Percentiles rank a stretch among this genome's conserved stretches.
Conservation (phyloP, 1,140 invertebrate species). For the Dryas iulia region DNA sequence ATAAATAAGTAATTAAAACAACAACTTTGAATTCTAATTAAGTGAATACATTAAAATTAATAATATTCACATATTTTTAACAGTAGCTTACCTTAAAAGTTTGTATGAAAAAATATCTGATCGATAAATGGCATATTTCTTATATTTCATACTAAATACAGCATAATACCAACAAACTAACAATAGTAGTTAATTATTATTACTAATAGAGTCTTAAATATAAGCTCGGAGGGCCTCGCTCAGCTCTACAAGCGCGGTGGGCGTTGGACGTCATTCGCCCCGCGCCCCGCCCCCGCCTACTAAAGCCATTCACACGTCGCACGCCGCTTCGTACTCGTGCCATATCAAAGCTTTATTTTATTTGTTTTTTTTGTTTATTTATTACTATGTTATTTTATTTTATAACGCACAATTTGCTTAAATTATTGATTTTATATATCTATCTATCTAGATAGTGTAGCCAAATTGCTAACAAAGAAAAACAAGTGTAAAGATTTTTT, state of each 20-base stretch:
- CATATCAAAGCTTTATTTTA: not conserved
- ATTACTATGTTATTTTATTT: not conserved
- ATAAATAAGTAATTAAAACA: not conserved
- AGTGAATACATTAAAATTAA: no score
- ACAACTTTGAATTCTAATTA: not conserved
- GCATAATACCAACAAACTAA: not conserved
- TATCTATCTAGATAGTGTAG: no score
- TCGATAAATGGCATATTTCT: no score
- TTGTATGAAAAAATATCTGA: no score
- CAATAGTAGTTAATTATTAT: not conserved
- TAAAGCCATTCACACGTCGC: slow-evolving; percentile 20
- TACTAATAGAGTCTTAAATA: not conserved
- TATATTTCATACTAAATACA: not conserved
- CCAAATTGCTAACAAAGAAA: no score
- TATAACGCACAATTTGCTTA: not conserved
- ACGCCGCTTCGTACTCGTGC: not conserved
- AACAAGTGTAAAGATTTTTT: no score
- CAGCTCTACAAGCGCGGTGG: slow-evolving; percentile 24
- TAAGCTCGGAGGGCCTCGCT: slow-evolving; percentile 6
- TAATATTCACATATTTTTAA: no score
- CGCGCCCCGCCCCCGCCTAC: slow-evolving; percentile 27
- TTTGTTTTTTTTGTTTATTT: not conserved
- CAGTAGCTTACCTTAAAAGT: no score
- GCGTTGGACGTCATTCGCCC: slow-evolving; percentile 32
- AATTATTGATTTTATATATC: not conserved